A percentile compares a stretch with the other conserved stretches of the same genome.
phyloP scores from a whole-genome alignment of 2,888 invertebrate species.

The Rapana venosa region DNA sequence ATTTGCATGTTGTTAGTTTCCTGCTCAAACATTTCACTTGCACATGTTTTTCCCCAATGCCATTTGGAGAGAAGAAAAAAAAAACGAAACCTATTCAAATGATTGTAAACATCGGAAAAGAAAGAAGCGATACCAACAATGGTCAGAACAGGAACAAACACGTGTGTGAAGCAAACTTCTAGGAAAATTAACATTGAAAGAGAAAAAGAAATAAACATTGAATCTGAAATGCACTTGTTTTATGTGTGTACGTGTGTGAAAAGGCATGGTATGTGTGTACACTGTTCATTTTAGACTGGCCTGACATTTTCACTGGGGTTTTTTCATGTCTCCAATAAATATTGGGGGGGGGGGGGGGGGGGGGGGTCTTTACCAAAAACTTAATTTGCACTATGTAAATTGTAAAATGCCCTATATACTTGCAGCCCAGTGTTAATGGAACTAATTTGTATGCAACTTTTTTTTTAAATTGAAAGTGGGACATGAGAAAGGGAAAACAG shows the following conservation, averaged over 20 bases:
- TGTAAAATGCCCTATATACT: too few relatives aligned
- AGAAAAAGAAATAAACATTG: constrained; percentile 67
- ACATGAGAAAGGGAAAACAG: too few relatives aligned
- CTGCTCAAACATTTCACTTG: neutral
- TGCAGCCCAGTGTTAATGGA: too few relatives aligned
- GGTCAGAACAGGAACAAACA: constrained; percentile 9
- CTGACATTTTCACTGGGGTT: too few relatives aligned
- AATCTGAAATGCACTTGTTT: neutral
- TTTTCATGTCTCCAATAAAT: too few relatives aligned
- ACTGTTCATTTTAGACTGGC: too few relatives aligned
- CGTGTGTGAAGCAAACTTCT: constrained; percentile 34
- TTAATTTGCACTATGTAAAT: too few relatives aligned
- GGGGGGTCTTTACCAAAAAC: too few relatives aligned
- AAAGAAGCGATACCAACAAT: constrained; percentile 17
- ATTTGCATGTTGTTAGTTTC: too few relatives aligned
- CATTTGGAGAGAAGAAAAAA: neutral
- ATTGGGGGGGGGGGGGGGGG: too few relatives aligned
- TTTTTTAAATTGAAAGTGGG: too few relatives aligned
- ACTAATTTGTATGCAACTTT: too few relatives aligned
- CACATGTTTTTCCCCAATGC: neutral
- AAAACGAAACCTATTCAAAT: neutral
- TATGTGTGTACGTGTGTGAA: neutral
- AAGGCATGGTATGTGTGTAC: neutral
- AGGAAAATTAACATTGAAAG: constrained; percentile 52
- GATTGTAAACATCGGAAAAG: neutral